Evolutionary conservation across 1,140 invertebrate species (phyloP).

Genomic region (Copidosoma floridanum): DNA sequence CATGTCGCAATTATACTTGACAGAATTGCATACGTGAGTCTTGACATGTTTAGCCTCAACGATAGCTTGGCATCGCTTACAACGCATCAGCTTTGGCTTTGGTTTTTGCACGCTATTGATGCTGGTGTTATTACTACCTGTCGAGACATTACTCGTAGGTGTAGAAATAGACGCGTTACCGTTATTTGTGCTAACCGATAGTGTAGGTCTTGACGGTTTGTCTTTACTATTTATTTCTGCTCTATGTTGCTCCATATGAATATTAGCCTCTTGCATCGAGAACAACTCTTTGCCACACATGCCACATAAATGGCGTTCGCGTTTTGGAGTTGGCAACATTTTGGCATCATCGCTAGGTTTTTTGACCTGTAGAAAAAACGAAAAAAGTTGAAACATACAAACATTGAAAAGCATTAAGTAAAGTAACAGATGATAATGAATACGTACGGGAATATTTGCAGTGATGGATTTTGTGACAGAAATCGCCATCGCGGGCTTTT

Average conservation of each 20-base stretch:
- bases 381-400: too few relatives aligned
- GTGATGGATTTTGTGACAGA: too few relatives aligned
- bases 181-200: background rate
- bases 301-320: conserved; percentile 43
- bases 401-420: too few relatives aligned
- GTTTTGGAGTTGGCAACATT: background rate
- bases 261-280: conserved; percentile 36
- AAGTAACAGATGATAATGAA: too few relatives aligned
- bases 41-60: conserved; percentile 48
- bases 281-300: conserved; percentile 41
- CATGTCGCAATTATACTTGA: conserved; percentile 18
- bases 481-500: too few relatives aligned
- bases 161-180: too few relatives aligned
- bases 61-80: conserved; percentile 50
- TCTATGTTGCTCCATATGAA: conserved; percentile 41
- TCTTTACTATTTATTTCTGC: background rate
- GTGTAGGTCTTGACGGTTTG: background rate
- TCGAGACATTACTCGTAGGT: background rate
- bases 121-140: too few relatives aligned
- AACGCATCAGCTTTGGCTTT: conserved; percentile 42
- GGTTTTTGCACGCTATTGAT: background rate
- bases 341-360: background rate
- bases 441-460: too few relatives aligned
- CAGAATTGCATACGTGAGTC: conserved; percentile 41
- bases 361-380: background rate